Percentiles rank a stretch among this genome's conserved stretches.
These are phyloP conservation scores for Lutjanus campechanus DNA, from an alignment of 2,797 vertebrate genomes.

Conservation along the genomic window DNA sequence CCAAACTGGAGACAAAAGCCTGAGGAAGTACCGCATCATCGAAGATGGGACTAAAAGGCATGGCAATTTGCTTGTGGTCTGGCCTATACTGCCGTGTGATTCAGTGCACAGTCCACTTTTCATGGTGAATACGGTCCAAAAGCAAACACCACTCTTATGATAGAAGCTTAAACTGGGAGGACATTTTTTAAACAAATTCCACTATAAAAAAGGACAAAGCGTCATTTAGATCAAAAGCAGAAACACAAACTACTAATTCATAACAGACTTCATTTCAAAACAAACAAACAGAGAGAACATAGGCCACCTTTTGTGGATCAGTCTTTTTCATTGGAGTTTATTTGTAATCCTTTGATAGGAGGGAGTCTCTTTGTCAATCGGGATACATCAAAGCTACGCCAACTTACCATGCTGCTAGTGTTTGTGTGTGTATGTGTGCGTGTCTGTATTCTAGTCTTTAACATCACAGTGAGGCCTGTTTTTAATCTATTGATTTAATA, in stretches of 20 bases:
- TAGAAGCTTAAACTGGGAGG: slow-evolving; percentile 9
- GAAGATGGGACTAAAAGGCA: slow-evolving; percentile 83
- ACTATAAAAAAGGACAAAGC: slow-evolving; percentile 19
- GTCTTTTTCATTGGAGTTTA: slow-evolving; percentile 72
- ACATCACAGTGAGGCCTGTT: slow-evolving; percentile 61
- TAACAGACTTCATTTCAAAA: slow-evolving; percentile 56
- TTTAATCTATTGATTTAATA: slow-evolving; percentile 73
- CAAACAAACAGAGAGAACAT: slow-evolving; percentile 56
- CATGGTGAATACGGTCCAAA: slow-evolving; percentile 49
- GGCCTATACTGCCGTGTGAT: slow-evolving; percentile 61
- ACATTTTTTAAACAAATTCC: slow-evolving; percentile 37
- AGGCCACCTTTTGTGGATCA: slow-evolving; percentile 64
- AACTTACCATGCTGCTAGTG: slow-evolving; percentile 74
- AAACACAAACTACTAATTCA: slow-evolving; percentile 59
- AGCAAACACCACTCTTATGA: slow-evolving; percentile 20
- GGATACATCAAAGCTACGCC: slow-evolving; percentile 77
- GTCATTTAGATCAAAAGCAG: slow-evolving; percentile 63
- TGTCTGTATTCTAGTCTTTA: slow-evolving; percentile 55
- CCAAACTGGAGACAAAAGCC: slow-evolving; percentile 87
- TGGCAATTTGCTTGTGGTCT: slow-evolving; percentile 77
- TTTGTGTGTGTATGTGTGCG: slow-evolving; percentile 61
- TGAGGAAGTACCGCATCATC: slow-evolving; percentile 86
- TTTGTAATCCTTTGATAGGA: slow-evolving; percentile 80
- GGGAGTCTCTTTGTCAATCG: slow-evolving; percentile 77
- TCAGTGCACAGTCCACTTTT: slow-evolving; percentile 53